Conservation (phyloP, 1,140 invertebrate genomes). For the Caenorhabditis tropicalis region DNA sequence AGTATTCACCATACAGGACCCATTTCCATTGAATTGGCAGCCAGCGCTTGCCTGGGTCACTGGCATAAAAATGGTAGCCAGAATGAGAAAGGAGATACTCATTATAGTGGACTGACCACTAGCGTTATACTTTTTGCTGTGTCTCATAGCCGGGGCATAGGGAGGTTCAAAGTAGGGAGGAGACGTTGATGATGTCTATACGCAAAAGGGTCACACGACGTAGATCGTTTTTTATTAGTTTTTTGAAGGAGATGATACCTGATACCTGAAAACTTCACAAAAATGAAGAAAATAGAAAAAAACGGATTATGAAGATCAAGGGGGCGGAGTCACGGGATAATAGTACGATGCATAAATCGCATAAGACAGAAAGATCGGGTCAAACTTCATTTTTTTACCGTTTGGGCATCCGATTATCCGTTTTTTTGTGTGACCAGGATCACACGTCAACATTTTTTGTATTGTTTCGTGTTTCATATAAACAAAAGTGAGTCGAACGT, state of each 20-base stretch:
- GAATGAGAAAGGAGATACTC: neutral
- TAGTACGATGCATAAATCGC: neutral
- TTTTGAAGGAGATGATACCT: neutral
- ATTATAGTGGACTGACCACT: neutral
- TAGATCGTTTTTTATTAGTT: neutral
- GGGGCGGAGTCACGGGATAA: neutral
- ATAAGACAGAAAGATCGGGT: neutral
- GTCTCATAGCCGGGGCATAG: neutral
- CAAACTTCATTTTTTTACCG: neutral
- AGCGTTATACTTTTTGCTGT: neutral
- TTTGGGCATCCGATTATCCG: neutral
- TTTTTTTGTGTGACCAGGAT: no score
- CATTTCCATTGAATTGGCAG: conserved; percentile 5
- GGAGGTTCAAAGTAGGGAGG: neutral
- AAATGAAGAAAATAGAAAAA: neutral
- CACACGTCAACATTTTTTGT: neutral
- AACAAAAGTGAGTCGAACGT: neutral
- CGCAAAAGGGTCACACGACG: neutral
- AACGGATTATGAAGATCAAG: neutral
- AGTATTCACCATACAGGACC: neutral
- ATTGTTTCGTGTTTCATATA: neutral
- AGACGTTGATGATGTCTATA: neutral
- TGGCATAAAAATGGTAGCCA: neutral
- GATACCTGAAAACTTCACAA: neutral
- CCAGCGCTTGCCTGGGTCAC: neutral